Percentiles rank a stretch among this genome's conserved stretches.
Conservation (phyloP, 2,113 vertebrate genomes). For the Mormoops blainvillei region DNA sequence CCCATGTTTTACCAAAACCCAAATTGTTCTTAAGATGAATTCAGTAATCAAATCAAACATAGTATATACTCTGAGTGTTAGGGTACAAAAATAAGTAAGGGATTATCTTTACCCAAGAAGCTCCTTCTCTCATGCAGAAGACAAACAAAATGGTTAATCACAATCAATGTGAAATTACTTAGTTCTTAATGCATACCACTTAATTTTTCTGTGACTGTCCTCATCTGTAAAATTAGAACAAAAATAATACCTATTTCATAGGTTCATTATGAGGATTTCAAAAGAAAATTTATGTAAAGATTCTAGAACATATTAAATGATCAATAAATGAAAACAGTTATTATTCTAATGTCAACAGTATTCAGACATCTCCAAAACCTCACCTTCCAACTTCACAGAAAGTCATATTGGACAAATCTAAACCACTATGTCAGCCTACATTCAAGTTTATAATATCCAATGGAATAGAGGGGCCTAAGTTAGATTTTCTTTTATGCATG, state of each 20-base stretch:
- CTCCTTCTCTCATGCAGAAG: neutral
- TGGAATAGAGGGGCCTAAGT: neutral
- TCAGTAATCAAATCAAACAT: neutral
- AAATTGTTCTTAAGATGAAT: neutral
- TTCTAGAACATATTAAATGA: neutral
- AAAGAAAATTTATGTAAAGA: neutral
- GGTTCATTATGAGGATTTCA: neutral
- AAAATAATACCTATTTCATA: neutral
- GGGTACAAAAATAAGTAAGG: neutral
- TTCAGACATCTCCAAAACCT: neutral
- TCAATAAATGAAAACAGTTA: neutral
- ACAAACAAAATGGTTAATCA: neutral
- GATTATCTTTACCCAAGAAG: neutral
- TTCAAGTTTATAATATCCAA: neutral
- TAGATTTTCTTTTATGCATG: neutral
- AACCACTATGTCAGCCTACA: neutral
- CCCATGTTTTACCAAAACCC: neutral
- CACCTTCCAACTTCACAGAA: neutral
- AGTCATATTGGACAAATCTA: neutral
- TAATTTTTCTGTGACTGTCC: neutral
- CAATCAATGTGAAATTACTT: neutral
- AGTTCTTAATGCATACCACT: neutral
- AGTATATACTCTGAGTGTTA: neutral
- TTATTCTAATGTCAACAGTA: neutral
- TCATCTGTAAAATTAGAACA: neutral